phyloP scores from a whole-genome alignment of 2,797 vertebrate genomes.

The Tympanoctomys barrerae region DNA sequence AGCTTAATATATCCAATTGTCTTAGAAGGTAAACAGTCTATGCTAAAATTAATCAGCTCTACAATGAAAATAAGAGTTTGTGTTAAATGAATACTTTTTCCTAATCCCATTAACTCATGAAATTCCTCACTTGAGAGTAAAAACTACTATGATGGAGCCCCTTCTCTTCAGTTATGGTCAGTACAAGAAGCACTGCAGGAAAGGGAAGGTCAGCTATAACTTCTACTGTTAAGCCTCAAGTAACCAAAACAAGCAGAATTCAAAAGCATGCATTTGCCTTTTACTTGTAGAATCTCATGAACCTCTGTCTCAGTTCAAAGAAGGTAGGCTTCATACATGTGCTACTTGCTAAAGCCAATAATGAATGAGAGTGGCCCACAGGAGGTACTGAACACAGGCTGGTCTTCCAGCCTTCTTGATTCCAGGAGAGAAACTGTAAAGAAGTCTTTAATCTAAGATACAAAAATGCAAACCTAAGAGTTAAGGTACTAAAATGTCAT shows the following conservation, averaged over 20 bases:
- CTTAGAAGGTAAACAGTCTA: background rate
- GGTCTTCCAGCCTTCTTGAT: constrained; percentile 98
- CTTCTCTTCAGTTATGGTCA: background rate
- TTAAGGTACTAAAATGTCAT: constrained; percentile 32
- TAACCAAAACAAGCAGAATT: background rate
- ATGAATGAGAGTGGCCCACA: constrained; percentile 94
- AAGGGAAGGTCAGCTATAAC: background rate
- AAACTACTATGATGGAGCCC: background rate
- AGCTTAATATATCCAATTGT: background rate
- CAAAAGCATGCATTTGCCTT: constrained; percentile 89
- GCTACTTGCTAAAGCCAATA: constrained; percentile 97
- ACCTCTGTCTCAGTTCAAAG: constrained; percentile 92
- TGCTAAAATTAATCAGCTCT: constrained; percentile 53
- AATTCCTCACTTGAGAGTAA: constrained; percentile 38
- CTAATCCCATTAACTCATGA: background rate
- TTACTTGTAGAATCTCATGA: constrained; percentile 95
- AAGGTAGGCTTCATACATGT: constrained; percentile 96
- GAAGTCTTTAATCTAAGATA: constrained; percentile 92
- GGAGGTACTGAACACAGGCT: constrained; percentile 96
- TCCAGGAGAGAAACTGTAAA: constrained; percentile 96
- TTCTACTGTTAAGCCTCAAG: constrained; percentile 15
- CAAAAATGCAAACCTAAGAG: constrained; percentile 73
- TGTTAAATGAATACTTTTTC: background rate
- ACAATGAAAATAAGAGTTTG: constrained; percentile 23
- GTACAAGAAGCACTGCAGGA: background rate